phyloP scores from a whole-genome alignment of 2,113 vertebrate genomes.

The Saccopteryx leptura region DNA sequence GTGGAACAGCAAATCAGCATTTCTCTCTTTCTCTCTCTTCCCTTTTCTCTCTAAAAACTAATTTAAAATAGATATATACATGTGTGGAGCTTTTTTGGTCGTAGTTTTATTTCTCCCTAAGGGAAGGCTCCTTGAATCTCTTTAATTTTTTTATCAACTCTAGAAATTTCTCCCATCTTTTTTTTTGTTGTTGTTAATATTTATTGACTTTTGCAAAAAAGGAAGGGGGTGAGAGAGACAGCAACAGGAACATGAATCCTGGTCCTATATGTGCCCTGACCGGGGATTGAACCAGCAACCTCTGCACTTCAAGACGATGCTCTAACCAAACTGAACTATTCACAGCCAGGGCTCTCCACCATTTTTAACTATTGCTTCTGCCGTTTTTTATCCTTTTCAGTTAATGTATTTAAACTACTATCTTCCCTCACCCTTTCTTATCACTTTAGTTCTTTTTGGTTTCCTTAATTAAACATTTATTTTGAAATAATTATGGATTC shows the following conservation, averaged over 20 bases:
- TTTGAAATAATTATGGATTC: conserved; percentile 17
- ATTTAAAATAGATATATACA: too few species aligned
- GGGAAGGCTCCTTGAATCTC: background rate
- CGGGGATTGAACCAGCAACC: too few species aligned
- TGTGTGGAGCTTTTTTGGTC: conserved; percentile 11
- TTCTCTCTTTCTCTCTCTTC: too few species aligned
- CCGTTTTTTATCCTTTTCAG: background rate
- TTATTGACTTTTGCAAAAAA: too few species aligned
- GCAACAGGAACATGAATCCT: too few species aligned
- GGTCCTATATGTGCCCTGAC: too few species aligned
- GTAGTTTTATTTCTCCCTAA: background rate
- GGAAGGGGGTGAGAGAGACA: too few species aligned
- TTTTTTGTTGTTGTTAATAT: too few species aligned
- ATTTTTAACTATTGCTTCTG: background rate
- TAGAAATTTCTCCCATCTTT: background rate
- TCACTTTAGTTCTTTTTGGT: background rate
- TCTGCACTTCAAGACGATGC: too few species aligned
- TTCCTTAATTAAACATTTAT: background rate
- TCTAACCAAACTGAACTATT: too few species aligned
- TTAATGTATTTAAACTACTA: background rate
- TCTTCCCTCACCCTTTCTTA: background rate
- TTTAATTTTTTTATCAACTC: background rate
- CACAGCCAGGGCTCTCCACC: background rate
- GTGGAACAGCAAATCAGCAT: too few species aligned
- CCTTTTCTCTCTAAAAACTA: too few species aligned